Evolutionary conservation across 2,113 vertebrate genomes (phyloP), one percentile per base, ranked within the genome.

Genomic region (Eurypyga helias): DNA sequence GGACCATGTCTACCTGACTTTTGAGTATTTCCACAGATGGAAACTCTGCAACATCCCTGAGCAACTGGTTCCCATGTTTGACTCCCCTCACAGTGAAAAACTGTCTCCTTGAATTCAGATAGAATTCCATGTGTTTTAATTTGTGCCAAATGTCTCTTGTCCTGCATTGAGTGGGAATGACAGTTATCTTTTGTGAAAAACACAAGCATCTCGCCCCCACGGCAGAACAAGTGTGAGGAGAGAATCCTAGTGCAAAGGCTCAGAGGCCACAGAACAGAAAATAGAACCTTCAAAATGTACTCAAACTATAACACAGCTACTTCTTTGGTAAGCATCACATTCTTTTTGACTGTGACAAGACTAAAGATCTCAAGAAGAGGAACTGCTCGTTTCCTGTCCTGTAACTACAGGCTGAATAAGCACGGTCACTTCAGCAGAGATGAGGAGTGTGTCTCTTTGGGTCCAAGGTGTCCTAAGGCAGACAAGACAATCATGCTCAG

Each of bases 241-340:
- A 55, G 7, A 70, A 67, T 48, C 49, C 57, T 20, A 2, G 2
- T 43, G n/a, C 46, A 64, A 92, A 69, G 28, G 29, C 29, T 57
- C 29, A 83, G 49, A 95, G 87, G 24, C 36, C 72, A 66, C n/a
- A 73, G 31, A 87, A 57, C 17, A 83, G 58, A 97, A 89, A 83
- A 94, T 20, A 66, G 0, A 1, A 83, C 77, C 31, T 66, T 69
- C 17, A 36, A 48, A 83, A 92, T 65, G 3, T 61, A 77, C 29
- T 86, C 8, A 77, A 45, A 65, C 33, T 13, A 9, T 31, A 92
- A 6, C 31, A 81, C 0, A 9, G 18, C 10, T 52, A 41, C 13
- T 66, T 84, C 17, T 57, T 54, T 85, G 31, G 49, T 55, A 75
- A 70, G 20, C 58, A 57, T 79, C 52, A 88, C 11, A 23, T 49